A percentile compares a stretch with the other conserved stretches of the same genome.
Evolutionary conservation across 2,113 vertebrate genomes (phyloP).

Genomic region (Takifugu bimaculatus): DNA sequence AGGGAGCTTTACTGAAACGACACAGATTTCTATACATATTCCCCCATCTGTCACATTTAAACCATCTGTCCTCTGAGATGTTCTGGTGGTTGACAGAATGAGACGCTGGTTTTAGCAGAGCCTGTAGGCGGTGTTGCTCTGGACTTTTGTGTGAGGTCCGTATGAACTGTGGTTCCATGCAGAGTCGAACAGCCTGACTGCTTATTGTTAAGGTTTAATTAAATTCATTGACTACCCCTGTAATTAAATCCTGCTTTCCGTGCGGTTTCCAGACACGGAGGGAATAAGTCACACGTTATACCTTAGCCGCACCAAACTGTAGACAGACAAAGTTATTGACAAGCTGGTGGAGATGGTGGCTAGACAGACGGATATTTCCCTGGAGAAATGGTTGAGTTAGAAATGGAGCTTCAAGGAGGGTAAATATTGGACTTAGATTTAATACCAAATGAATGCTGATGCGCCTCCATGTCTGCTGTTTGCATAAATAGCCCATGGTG

Average conservation of each 20-base stretch:
- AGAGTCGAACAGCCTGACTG: slow-evolving; percentile 25
- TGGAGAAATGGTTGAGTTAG: neutral
- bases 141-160: slow-evolving; percentile 6
- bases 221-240: slow-evolving; percentile 47
- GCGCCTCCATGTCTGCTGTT: neutral
- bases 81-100: too few relatives aligned
- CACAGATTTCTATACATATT: too few relatives aligned
- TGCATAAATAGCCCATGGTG: neutral
- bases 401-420: neutral
- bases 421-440: neutral
- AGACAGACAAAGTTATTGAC: neutral
- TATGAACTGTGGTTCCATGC: slow-evolving; percentile 4
- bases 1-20: slow-evolving; percentile 9
- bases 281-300: too few relatives aligned
- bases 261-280: too few relatives aligned
- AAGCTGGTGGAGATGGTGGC: neutral
- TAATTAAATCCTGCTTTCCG: slow-evolving; percentile 33
- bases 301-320: neutral
- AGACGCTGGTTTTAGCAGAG: too few relatives aligned
- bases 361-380: neutral
- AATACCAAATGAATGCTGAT: neutral
- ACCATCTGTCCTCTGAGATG: slow-evolving; percentile 31
- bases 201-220: slow-evolving; percentile 60
- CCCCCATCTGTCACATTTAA: slow-evolving; percentile 32
- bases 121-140: too few relatives aligned